These are phyloP conservation scores for Drosophila vallismaia DNA, from an alignment of 2,888 invertebrate genomes.

Conservation along the genomic window DNA sequence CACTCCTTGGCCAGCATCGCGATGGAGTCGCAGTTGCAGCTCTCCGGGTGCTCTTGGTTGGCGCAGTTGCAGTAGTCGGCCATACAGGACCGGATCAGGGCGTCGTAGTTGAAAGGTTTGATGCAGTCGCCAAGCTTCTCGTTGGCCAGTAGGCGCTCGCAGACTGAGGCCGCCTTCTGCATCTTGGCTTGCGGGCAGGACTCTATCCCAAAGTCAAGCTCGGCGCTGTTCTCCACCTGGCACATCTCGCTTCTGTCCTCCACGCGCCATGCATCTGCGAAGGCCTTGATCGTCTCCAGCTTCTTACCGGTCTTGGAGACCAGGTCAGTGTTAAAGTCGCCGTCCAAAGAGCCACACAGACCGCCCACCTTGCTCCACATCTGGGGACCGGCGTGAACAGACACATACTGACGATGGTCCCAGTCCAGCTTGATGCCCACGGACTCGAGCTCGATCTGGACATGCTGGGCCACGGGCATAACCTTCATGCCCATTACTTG, in stretches of 20 bases:
- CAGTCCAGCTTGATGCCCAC: slow-evolving; percentile 89
- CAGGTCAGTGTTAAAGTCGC: slow-evolving; percentile 88
- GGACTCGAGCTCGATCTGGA: slow-evolving; percentile 88
- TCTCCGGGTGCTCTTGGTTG: slow-evolving; percentile 85
- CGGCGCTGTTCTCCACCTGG: slow-evolving; percentile 77
- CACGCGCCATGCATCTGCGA: slow-evolving; percentile 83
- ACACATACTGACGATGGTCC: slow-evolving; percentile 89
- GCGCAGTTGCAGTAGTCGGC: slow-evolving; percentile 92
- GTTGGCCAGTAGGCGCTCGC: slow-evolving; percentile 87
- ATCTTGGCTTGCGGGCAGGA: slow-evolving; percentile 74
- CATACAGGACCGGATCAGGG: slow-evolving; percentile 89
- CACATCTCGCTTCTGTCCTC: slow-evolving; percentile 79
- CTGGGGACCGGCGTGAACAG: slow-evolving; percentile 87
- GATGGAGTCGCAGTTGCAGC: slow-evolving; percentile 91
- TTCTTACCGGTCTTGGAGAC: slow-evolving; percentile 86
- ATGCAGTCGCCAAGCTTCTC: slow-evolving; percentile 88
- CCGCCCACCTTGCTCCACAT: slow-evolving; percentile 93
- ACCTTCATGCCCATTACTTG: slow-evolving; percentile 90
- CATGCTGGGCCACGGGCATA: slow-evolving; percentile 88
- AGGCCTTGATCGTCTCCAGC: slow-evolving; percentile 83
- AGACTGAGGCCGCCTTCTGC: slow-evolving; percentile 86
- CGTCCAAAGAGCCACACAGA: slow-evolving; percentile 92
- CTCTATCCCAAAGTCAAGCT: slow-evolving; percentile 75
- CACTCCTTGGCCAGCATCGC: slow-evolving; percentile 92
- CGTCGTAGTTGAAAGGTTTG: slow-evolving; percentile 87